A percentile compares a stretch with the other conserved stretches of the same genome.
Conservation (phyloP, 2,113 vertebrate genomes). For the Peromyscus maniculatus region DNA sequence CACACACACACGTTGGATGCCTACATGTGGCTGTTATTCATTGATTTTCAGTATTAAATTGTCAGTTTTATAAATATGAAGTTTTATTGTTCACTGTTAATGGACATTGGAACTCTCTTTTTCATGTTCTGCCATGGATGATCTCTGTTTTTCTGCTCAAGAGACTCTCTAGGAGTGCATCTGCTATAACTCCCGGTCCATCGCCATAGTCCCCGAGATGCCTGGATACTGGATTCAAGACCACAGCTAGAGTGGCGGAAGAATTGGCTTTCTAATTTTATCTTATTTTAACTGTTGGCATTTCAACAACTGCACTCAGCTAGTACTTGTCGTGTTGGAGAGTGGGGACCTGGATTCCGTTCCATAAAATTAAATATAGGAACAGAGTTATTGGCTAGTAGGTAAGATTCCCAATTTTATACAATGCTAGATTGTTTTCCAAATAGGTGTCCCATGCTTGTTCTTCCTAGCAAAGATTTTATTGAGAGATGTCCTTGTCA, state of each 20-base stretch:
- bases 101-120: background rate
- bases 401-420: background rate
- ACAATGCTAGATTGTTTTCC: background rate
- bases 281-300: background rate
- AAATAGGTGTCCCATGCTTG: background rate
- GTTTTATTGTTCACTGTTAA: background rate
- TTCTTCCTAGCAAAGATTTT: background rate
- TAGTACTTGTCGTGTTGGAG: background rate
- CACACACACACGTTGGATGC: background rate
- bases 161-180: background rate
- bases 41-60: conserved; percentile 1
- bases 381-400: background rate
- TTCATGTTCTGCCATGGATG: background rate
- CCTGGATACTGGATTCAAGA: background rate
- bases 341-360: background rate
- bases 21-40: background rate
- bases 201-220: background rate
- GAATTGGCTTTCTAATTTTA: background rate
- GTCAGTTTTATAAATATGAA: background rate
- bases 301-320: background rate
- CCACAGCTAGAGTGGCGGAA: too few relatives aligned
- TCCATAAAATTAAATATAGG: background rate
- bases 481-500: background rate
- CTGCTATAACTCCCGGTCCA: background rate
- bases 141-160: background rate